Conservation (phyloP, 2,888 invertebrate species). For the Gnatocerus cornutus region DNA sequence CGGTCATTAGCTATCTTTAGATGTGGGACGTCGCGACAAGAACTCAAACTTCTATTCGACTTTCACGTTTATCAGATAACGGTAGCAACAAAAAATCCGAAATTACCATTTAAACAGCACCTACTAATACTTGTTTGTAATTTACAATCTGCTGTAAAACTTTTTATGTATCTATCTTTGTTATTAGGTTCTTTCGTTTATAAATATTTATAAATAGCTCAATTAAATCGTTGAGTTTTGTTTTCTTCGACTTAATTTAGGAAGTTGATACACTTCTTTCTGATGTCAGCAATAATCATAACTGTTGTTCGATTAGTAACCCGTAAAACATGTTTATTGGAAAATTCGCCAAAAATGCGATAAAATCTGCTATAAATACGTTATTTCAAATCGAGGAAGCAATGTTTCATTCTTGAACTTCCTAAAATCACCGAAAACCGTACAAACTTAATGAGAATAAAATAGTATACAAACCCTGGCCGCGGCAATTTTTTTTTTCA, state of each 20-base stretch:
- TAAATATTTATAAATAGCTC: constrained; percentile 11
- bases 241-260: constrained; percentile 11
- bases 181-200: too few species aligned
- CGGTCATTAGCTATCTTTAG: constrained; percentile 38
- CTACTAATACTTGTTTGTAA: constrained; percentile 13
- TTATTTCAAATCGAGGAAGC: background rate
- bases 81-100: too few species aligned
- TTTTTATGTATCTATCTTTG: constrained; percentile 1
- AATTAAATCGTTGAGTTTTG: constrained; percentile 8
- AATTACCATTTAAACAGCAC: too few species aligned
- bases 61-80: too few species aligned
- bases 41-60: too few species aligned
- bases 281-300: constrained; percentile 8
- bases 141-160: constrained; percentile 7
- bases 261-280: constrained; percentile 4
- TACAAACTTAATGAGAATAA: too few species aligned
- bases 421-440: background rate
- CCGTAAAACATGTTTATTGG: background rate
- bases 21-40: constrained; percentile 17
- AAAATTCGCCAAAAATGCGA: background rate
- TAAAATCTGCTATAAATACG: constrained; percentile 3
- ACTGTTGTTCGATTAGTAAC: background rate
- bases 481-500: too few species aligned
- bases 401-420: background rate
- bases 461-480: too few species aligned